A percentile compares a stretch with the other conserved stretches of the same genome.
Evolutionary conservation across 2,113 vertebrate genomes (phyloP).

Genomic region (Thunnus thynnus): DNA sequence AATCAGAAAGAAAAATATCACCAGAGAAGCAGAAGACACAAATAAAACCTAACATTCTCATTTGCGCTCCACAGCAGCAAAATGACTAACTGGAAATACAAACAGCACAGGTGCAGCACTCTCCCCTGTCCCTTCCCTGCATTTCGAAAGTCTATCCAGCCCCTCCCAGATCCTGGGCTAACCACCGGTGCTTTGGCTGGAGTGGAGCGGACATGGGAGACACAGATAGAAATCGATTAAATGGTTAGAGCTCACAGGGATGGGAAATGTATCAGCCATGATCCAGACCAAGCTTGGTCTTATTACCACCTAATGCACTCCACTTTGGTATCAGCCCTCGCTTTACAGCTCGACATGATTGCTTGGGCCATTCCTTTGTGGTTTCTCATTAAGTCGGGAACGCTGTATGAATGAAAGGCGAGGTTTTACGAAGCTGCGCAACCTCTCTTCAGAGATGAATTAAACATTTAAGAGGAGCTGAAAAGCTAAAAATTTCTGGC

Average conservation of each 20-base stretch:
- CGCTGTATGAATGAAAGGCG: slow-evolving; percentile 46
- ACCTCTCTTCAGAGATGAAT: slow-evolving; percentile 39
- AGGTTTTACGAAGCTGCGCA: not conserved
- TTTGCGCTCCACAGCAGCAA: slow-evolving; percentile 5
- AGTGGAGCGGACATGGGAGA: slow-evolving; percentile 47
- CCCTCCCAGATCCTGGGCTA: slow-evolving; percentile 2
- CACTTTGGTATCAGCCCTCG: slow-evolving; percentile 35
- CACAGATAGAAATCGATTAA: slow-evolving; percentile 75
- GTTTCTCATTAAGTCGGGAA: slow-evolving; percentile 55
- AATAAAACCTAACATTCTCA: not conserved
- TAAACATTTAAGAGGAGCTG: slow-evolving; percentile 29
- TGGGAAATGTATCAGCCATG: slow-evolving; percentile 68
- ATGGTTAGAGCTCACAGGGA: slow-evolving; percentile 66
- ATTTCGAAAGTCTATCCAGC: slow-evolving; percentile 28
- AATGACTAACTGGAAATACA: slow-evolving; percentile 12
- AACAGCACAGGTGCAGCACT: not conserved
- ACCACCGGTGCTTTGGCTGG: slow-evolving; percentile 2
- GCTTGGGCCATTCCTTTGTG: slow-evolving; percentile 55
- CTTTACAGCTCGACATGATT: slow-evolving; percentile 49
- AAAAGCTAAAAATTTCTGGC: not conserved
- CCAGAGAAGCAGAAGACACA: not conserved
- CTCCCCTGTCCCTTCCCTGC: not conserved
- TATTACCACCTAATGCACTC: slow-evolving; percentile 71
- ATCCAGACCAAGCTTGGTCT: slow-evolving; percentile 62
- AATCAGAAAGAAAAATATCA: not conserved